Evolutionary conservation across 2,888 invertebrate species (phyloP).

Genomic region (Chamaedrilus cognettii): DNA sequence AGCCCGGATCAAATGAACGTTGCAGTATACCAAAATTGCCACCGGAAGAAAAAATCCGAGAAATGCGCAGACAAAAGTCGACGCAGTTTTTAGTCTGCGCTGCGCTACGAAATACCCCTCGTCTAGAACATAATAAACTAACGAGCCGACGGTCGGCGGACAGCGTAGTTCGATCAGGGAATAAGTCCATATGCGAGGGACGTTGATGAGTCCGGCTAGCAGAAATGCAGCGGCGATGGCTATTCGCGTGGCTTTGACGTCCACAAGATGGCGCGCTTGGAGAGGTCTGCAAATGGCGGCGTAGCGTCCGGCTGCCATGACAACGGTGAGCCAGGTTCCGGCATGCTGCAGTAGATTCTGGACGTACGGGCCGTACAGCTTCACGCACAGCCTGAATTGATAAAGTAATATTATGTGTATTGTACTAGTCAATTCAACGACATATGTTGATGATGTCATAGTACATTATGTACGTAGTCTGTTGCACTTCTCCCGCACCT

Average conservation of each 20-base stretch:
- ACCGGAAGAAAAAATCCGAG: constrained; percentile 54
- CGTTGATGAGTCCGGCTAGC: constrained; percentile 21
- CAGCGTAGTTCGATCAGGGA: constrained; percentile 16
- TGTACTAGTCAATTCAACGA: too few relatives aligned
- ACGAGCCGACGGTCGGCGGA: background rate
- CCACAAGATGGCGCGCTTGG: constrained; percentile 52
- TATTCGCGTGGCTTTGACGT: constrained; percentile 46
- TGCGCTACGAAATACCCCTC: constrained; percentile 25
- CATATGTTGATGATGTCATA: too few relatives aligned
- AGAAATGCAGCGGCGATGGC: constrained; percentile 40
- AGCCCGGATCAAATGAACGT: constrained; percentile 47
- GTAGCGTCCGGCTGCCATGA: constrained; percentile 57
- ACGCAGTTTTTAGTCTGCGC: constrained; percentile 19
- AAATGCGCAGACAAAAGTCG: constrained; percentile 45
- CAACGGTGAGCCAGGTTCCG: constrained; percentile 56
- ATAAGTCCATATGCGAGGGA: constrained; percentile 30
- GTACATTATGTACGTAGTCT: too few relatives aligned
- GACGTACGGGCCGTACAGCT: constrained; percentile 43
- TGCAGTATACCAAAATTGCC: constrained; percentile 52
- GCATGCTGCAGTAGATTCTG: constrained; percentile 55
- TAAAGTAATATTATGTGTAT: too few relatives aligned
- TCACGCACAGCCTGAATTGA: constrained; percentile 31
- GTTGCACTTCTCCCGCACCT: too few relatives aligned
- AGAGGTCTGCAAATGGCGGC: constrained; percentile 57
- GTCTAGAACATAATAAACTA: constrained; percentile 26